Evolutionary conservation across 2,888 invertebrate genomes (phyloP).

Genomic region (Nebria salina): DNA sequence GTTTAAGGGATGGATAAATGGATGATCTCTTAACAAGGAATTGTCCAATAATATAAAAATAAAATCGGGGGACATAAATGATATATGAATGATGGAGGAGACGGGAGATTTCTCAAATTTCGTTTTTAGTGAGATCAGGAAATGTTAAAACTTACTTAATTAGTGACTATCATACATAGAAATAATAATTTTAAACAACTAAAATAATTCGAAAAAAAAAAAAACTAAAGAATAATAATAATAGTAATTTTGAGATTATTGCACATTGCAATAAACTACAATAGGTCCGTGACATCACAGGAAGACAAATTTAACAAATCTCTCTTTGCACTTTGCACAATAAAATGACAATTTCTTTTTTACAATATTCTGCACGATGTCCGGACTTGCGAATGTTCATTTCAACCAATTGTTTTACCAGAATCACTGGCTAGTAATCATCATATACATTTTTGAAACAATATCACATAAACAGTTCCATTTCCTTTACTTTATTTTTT

Average conservation of each 20-base stretch:
- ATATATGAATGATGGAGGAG: conserved; percentile 24
- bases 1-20: conserved; percentile 53
- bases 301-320: conserved; percentile 42
- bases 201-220: conserved; percentile 33
- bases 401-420: conserved; percentile 15
- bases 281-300: conserved; percentile 25
- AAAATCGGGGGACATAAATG: not conserved
- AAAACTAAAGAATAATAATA: conserved; percentile 25
- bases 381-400: conserved; percentile 11
- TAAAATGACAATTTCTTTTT: conserved; percentile 28
- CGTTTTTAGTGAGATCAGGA: conserved; percentile 42
- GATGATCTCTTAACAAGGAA: conserved; percentile 37
- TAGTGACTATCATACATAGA: conserved; percentile 45
- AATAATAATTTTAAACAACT: conserved; percentile 30
- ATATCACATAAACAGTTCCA: conserved; percentile 6
- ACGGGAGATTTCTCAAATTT: conserved; percentile 34
- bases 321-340: conserved; percentile 17
- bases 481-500: not conserved
- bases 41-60: conserved; percentile 1
- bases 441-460: conserved; percentile 25
- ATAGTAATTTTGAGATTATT: conserved; percentile 46
- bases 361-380: conserved; percentile 9
- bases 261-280: conserved; percentile 42
- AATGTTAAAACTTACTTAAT: conserved; percentile 45
- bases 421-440: conserved; percentile 36